Percentiles rank a stretch among this genome's conserved stretches.
These are phyloP conservation scores for Apantesis nais DNA, from an alignment of 2,888 invertebrate genomes.

Conservation along the genomic window DNA sequence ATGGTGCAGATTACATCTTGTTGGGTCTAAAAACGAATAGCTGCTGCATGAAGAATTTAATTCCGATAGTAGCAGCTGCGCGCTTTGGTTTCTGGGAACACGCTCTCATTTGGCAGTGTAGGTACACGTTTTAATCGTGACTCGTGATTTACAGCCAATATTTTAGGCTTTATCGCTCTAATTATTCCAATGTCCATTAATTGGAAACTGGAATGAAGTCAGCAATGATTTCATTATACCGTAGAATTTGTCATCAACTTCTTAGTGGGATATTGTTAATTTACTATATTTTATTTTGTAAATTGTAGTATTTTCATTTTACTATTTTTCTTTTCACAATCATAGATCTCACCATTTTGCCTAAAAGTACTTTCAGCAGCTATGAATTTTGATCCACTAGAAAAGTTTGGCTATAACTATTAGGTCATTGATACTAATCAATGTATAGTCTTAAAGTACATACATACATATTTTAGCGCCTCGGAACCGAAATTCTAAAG, in stretches of 20 bases:
- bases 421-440: too few species aligned
- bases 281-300: background rate
- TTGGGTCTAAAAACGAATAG: conserved; percentile 6
- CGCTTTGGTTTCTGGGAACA: conserved; percentile 41
- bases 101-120: conserved; percentile 44
- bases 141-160: conserved; percentile 32
- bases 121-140: conserved; percentile 30
- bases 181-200: conserved; percentile 17
- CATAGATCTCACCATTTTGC: too few species aligned
- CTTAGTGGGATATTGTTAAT: background rate
- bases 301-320: background rate
- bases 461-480: too few species aligned
- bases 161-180: conserved; percentile 16
- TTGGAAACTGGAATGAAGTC: conserved; percentile 3
- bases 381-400: too few species aligned
- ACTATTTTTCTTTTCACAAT: background rate
- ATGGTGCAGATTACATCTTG: background rate
- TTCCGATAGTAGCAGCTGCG: conserved; percentile 39
- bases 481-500: too few species aligned
- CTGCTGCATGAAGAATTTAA: conserved; percentile 28
- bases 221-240: background rate
- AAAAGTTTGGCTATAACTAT: too few species aligned
- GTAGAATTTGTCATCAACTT: conserved; percentile 1
- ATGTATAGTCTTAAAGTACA: too few species aligned
- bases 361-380: too few species aligned